Evolutionary conservation across 2,113 vertebrate genomes (phyloP).

Genomic region (Erpornis zantholeuca): DNA sequence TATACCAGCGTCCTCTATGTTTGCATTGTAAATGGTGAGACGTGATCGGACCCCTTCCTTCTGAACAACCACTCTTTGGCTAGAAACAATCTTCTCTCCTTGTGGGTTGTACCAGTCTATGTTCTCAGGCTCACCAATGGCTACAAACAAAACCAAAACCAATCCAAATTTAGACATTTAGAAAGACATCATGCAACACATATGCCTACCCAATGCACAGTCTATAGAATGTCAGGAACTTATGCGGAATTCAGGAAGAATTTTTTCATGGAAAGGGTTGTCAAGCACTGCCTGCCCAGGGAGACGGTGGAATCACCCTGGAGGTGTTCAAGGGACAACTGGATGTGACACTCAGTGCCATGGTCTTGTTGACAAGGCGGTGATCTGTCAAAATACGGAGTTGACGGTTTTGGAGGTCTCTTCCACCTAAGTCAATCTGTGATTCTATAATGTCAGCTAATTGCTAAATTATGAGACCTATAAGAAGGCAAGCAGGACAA

Average conservation of each 20-base stretch:
- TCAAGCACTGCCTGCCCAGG: background rate
- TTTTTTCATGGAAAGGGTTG: background rate
- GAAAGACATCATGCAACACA: rapidly evolving
- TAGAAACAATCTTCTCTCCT: slow-evolving; percentile 88
- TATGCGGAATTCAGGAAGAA: background rate
- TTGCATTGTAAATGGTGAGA: slow-evolving; percentile 94
- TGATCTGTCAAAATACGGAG: background rate
- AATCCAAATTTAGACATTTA: background rate
- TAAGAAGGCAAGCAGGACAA: background rate
- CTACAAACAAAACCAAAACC: slow-evolving; percentile 54
- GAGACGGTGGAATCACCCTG: background rate
- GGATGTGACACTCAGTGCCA: background rate
- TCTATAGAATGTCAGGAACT: background rate
- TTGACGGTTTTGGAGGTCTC: background rate
- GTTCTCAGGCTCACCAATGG: slow-evolving; percentile 88
- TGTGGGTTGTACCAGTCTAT: slow-evolving; percentile 97
- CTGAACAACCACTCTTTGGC: slow-evolving; percentile 87
- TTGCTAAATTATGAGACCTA: background rate
- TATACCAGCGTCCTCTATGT: slow-evolving; percentile 94
- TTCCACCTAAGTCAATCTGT: background rate
- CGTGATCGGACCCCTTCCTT: slow-evolving; percentile 87
- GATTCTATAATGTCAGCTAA: background rate
- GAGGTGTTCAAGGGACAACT: background rate
- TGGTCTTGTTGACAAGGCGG: background rate
- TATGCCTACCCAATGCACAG: background rate